Evolutionary conservation across 2,888 invertebrate genomes (phyloP), one percentile per base, ranked within the genome.

Genomic region (Acleris sparsana): DNA sequence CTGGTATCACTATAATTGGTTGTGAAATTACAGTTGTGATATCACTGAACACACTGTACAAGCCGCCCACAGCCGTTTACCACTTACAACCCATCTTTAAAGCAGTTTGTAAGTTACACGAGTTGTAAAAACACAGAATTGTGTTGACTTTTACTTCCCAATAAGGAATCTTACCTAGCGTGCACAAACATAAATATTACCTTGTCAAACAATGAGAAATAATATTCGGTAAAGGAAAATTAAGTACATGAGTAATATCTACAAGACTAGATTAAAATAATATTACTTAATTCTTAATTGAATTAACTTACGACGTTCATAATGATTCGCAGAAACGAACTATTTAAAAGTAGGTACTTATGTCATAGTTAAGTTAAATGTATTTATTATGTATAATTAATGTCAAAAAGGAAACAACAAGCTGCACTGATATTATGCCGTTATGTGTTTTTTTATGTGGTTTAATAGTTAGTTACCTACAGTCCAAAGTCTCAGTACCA

Each of bases 181-280:
- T 59, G 57, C 55, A 53, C n/a, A n/a, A n/a, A n/a, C 25, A 46
- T n/a, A 51, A 17, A 22, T 44, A 18, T 33, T 39, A 62, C 11
- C 44, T 25, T 49, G 11, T 39, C 17, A n/a, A 58, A 46, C 22
- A 56, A 56, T 29, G 18, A 57, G 11, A 55, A n/a, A 49, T 29
- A n/a, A 22, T 46, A 44, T 33, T 57, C 44, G 11, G 29, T 69
- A 71, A 72, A 72, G 75, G 69, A 70, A 72, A 72, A 76, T 71
- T 77, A 79, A 76, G 69, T 78, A 80, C 75, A 75, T 80, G 70
- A 74, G 75, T 79, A 87, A 89, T 88, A 84, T 89, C 86, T 84
- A 86, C 87, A 85, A 83, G 91, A 91, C 91, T 90, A 91, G 91
- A 90, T 80, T 79, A 78, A 71, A 77, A 61, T 56, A n/a, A 52